A percentile compares a stretch with the other conserved stretches of the same genome.
These are phyloP conservation scores for Pangasius mekongensis DNA, from an alignment of 2,797 vertebrate species.

Conservation along the genomic window DNA sequence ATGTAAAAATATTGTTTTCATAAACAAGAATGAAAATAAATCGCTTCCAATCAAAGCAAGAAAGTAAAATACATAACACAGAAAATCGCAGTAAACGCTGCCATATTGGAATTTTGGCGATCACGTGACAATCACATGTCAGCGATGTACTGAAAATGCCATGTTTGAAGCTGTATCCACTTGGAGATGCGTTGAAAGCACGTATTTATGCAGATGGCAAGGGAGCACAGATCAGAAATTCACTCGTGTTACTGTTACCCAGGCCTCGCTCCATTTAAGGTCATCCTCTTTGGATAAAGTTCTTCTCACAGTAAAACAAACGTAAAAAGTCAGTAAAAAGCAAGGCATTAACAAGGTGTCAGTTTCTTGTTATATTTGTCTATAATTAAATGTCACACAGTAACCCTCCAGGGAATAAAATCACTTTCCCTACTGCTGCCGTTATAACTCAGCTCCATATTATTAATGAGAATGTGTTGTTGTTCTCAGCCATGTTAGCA, in stretches of 20 bases:
- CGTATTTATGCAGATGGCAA: neutral
- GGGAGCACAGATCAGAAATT: neutral
- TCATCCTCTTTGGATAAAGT: neutral
- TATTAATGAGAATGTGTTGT: constrained; percentile 52
- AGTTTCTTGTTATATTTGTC: neutral
- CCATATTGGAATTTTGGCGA: too few species aligned
- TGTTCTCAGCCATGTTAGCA: constrained; percentile 62
- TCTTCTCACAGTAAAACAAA: neutral
- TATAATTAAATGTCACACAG: constrained; percentile 15
- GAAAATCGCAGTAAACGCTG: neutral
- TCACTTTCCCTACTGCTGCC: constrained; percentile 37
- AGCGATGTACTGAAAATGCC: neutral
- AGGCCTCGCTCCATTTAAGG: neutral
- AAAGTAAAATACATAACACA: neutral
- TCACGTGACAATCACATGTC: neutral
- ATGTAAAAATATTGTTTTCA: too few species aligned
- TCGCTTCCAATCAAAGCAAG: neutral
- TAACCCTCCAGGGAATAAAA: constrained; percentile 16
- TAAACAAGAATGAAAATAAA: too few species aligned
- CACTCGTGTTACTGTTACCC: neutral
- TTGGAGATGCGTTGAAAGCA: neutral
- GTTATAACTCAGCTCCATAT: constrained; percentile 33
- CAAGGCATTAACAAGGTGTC: neutral
- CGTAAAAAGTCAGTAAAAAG: neutral
- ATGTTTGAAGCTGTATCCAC: neutral